A percentile compares a stretch with the other conserved stretches of the same genome.
Evolutionary conservation across 2,797 vertebrate genomes (phyloP).

Genomic region (Pantherophis vulpinus): DNA sequence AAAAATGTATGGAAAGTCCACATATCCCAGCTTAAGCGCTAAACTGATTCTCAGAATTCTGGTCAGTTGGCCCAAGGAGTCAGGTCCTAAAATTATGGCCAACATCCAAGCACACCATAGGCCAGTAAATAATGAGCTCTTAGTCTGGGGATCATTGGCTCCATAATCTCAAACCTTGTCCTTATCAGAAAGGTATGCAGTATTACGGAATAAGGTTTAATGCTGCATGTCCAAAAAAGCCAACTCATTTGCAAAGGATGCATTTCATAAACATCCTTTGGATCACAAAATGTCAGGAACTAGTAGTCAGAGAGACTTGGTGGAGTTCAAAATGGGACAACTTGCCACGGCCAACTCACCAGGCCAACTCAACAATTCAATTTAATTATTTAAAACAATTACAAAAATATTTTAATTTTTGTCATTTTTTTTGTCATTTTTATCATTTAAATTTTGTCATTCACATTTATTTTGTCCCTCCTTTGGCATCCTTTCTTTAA

Average conservation of each 20-base stretch:
- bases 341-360: no score
- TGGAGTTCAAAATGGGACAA: no score
- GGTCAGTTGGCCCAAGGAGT: not conserved
- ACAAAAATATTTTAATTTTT: no score
- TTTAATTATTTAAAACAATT: no score
- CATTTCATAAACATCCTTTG: fast-evolving
- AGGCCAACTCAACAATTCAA: no score
- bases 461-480: no score
- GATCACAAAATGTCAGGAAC: not conserved
- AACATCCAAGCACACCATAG: fast-evolving
- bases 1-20: constrained; percentile 9
- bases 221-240: not conserved
- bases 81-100: not conserved
- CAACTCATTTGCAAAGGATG: not conserved
- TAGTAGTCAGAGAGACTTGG: fast-evolving
- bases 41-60: constrained; percentile 37
- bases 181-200: fast-evolving
- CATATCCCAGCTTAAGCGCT: constrained; percentile 29
- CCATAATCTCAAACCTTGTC: not conserved
- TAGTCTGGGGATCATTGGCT: not conserved
- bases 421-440: no score
- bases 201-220: not conserved
- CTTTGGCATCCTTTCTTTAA: no score
- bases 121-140: fast-evolving
- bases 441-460: no score